Percentiles rank a stretch among this genome's conserved stretches.
phyloP scores from a whole-genome alignment of 1,140 invertebrate genomes.

The Eupristina koningsbergeri region DNA sequence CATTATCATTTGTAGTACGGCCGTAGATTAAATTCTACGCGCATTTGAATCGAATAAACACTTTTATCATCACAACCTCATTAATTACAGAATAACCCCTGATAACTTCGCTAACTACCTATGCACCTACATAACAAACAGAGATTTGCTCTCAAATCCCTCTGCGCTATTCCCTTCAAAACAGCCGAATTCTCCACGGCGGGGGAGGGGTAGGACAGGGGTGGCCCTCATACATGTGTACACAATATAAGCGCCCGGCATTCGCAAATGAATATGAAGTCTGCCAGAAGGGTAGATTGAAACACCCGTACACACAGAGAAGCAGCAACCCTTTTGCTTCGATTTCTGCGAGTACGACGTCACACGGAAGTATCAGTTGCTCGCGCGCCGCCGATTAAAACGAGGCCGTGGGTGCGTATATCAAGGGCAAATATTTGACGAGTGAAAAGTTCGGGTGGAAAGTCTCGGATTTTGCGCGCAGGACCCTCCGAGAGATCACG shows the following conservation, averaged over 20 bases:
- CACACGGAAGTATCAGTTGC: constrained; percentile 27
- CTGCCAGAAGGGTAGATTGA: constrained; percentile 38
- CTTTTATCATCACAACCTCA: constrained; percentile 35
- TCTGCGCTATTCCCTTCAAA: constrained; percentile 38
- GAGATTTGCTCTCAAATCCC: constrained; percentile 27
- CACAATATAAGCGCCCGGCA: constrained; percentile 23
- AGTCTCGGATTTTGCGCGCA: not conserved
- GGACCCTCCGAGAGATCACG: not conserved
- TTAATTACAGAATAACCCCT: constrained; percentile 43
- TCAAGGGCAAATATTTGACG: constrained; percentile 30
- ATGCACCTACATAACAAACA: constrained; percentile 41
- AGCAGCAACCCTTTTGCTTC: not conserved
- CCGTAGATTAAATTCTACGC: constrained; percentile 8
- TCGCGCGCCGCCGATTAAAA: not conserved
- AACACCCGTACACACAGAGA: not conserved
- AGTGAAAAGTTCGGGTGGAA: constrained; percentile 4
- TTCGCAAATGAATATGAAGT: constrained; percentile 46
- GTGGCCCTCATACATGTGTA: not conserved
- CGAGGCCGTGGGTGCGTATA: not conserved
- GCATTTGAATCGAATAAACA: constrained; percentile 22
- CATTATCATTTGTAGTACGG: not conserved
- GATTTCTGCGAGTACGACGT: constrained; percentile 10
- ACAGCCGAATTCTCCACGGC: not conserved
- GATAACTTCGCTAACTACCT: constrained; percentile 39
- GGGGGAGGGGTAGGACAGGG: too few species aligned